Evolutionary conservation across 1,140 invertebrate genomes (phyloP), one percentile per base, ranked within the genome.

Genomic region (Drosophila lowei): DNA sequence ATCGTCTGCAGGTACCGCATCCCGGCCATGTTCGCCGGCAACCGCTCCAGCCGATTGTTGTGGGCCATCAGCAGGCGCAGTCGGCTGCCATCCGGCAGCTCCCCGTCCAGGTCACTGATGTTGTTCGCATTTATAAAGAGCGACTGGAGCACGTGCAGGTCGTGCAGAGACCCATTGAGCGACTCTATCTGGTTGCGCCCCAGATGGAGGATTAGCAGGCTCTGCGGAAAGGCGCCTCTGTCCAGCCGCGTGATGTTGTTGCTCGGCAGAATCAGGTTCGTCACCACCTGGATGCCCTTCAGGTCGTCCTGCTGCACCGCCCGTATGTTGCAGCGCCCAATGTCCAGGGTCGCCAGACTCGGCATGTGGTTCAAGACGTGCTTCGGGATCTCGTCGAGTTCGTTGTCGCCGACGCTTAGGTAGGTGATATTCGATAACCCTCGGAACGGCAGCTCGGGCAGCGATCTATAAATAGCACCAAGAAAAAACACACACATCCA

Each of bases 61-160:
- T 94, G 94, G 1, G 94, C 95, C 78, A 96, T 94, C 1, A 97
- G 92, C 68, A 95, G 92, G 15, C 93, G 93, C 3, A 96, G 83
- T 79, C 94, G 94, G 15, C 93, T 93, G 0, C 92, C 94, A 77
- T 93, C 92, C 8, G 96, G 96, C 63, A 97, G 86, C 91, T 97
- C 94, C 23, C 94, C 94, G 16, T 97, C 95, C 61, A 97, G 92
- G 11, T 94, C 93, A 52, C 94, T 94, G 30, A 97, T 91, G 49
- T 95, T 93, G 85, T 97, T 97, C 16, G 93, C 92, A 85, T 96
- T 96, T 25, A 96, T 93, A 55, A 96, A 94, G 41, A 97, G 92
- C 94, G 95, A 96, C 79, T 95, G 94, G 13, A 97, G 91, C 55
- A 95, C 93, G 67, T 94, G 93, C 30, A 96, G 83, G 55, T 95